phyloP scores from a whole-genome alignment of 1,140 invertebrate genomes.

The Aphis craccivora region DNA sequence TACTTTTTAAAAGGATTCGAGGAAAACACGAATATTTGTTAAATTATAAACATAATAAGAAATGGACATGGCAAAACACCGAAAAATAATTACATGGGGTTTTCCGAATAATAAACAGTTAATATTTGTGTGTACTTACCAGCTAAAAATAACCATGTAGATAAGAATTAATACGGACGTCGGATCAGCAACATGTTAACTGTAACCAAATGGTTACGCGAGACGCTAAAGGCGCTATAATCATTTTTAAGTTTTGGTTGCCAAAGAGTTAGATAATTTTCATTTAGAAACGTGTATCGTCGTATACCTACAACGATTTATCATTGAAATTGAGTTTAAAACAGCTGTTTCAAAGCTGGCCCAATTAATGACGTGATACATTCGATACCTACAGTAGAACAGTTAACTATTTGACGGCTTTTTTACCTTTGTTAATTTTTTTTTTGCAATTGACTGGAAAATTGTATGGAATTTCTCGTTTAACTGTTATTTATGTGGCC shows the following conservation, averaged over 20 bases:
- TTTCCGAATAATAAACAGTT: no score
- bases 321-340: background rate
- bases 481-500: constrained; percentile 26
- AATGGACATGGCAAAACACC: no score
- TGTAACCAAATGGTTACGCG: no score
- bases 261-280: no score
- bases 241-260: background rate
- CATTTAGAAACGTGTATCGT: no score
- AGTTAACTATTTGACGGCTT: background rate
- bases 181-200: no score
- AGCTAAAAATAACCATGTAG: no score
- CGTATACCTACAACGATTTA: background rate
- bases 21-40: background rate
- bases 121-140: no score
- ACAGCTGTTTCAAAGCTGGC: background rate
- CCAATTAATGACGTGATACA: background rate
- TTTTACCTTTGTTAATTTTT: background rate
- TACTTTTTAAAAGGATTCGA: background rate
- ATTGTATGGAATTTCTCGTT: background rate
- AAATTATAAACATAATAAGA: background rate
- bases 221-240: no score
- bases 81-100: no score
- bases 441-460: background rate
- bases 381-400: background rate
- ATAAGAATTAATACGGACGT: no score